Evolutionary conservation across 2,113 vertebrate species (phyloP), one percentile per base, ranked within the genome.

Genomic region (Dasypus novemcinctus): DNA sequence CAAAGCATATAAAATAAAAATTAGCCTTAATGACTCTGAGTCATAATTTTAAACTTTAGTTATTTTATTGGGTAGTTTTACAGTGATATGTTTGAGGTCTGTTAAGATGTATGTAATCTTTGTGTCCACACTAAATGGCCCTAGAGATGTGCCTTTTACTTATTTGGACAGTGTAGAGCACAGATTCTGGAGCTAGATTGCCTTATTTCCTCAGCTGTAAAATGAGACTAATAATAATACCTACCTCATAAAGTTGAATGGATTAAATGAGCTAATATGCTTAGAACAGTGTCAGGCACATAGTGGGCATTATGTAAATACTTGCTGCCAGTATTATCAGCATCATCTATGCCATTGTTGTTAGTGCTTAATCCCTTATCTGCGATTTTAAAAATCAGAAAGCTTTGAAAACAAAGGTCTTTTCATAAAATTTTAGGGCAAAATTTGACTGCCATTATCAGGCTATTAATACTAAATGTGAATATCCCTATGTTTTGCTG

Each of bases 311-410:
- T 84, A 5, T 46, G 27, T 76, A 71, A 59, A 59, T 91, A 64
- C 43, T 52, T 38, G 33, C 38, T 61, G 10, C 49, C 11, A 0
- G 75, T 41, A 36, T 27, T 29, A 3, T 54, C 41, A 41, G 7
- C 36, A 31, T 57, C 33, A 6, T 23, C 54, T 20, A 20, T 21
- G 54, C 21, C 31, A 1, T 66, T 76, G 49, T 81, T 80, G 5
- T 85, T 31, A n/a, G 46, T 79, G 25, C 29, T 5, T 33, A 14
- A 63, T 79, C 18, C 23, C 27, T 96, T 83, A 71, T 38, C 59
- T 95, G 11, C 17, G 74, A 27, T 90, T 79, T 36, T 95, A 43
- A 97, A 76, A 76, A 93, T 33, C 18, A 23, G 38, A 95, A 43
- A 75, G 20, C 69, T 87, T 0, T 83, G 41, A 80, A 90, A 86